phyloP scores from a whole-genome alignment of 2,888 invertebrate species.

The Copidosoma aretas region DNA sequence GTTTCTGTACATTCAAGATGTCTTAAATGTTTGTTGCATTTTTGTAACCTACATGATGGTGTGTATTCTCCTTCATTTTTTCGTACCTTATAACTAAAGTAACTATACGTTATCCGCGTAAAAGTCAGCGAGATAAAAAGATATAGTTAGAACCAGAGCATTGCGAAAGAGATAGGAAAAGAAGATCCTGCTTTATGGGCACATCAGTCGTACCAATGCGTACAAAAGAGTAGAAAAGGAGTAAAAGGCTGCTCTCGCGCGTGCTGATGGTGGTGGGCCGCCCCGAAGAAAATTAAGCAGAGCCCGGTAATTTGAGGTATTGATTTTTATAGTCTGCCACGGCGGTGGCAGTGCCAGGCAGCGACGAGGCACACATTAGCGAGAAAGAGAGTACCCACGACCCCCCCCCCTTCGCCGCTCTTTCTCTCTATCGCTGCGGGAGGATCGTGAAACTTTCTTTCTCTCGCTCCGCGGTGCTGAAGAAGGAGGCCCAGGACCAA shows the following conservation, averaged over 20 bases:
- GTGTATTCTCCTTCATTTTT: no score
- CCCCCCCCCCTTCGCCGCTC: constrained; percentile 38
- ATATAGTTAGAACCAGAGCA: no score
- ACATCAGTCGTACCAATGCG: no score
- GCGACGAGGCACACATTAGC: constrained; percentile 59
- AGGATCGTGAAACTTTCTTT: constrained; percentile 11
- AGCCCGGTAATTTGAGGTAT: constrained; percentile 63
- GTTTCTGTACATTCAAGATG: no score
- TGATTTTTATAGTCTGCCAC: constrained; percentile 63
- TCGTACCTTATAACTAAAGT: no score
- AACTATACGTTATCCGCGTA: no score
- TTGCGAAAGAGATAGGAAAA: no score
- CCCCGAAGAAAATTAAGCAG: constrained; percentile 62
- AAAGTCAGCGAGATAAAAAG: no score
- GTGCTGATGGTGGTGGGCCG: background rate
- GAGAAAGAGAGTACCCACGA: constrained; percentile 44
- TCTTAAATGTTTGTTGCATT: no score
- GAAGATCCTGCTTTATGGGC: no score
- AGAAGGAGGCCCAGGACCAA: constrained; percentile 26
- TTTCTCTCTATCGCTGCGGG: constrained; percentile 7
- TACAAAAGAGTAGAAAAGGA: background rate
- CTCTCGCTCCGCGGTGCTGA: constrained; percentile 30
- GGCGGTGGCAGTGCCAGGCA: constrained; percentile 40
- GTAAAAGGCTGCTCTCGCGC: background rate
- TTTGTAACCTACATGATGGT: no score